Conservation (phyloP, 2,113 vertebrate species). For the Calypte anna region DNA sequence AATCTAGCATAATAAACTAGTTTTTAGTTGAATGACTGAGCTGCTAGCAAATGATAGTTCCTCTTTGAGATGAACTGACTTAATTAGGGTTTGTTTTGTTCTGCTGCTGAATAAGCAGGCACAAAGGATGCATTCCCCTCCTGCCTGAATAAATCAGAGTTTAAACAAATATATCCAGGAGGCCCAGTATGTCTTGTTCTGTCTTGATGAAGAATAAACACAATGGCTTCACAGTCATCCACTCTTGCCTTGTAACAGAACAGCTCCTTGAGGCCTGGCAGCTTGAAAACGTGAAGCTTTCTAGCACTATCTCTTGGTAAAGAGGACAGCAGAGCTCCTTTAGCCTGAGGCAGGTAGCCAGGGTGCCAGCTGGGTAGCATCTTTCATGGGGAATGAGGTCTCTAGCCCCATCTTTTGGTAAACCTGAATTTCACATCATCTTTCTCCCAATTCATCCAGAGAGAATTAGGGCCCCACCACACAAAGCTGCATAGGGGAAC, state of each 20-base stretch:
- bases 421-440: slow-evolving; percentile 2
- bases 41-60: slow-evolving; percentile 14
- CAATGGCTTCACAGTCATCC: background rate
- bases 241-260: background rate
- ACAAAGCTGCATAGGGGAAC: background rate
- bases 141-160: background rate
- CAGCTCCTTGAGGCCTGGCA: background rate
- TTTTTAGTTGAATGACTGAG: background rate
- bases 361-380: background rate
- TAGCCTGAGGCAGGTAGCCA: background rate
- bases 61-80: background rate
- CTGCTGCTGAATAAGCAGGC: background rate
- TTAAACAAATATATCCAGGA: background rate
- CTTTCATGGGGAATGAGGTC: background rate
- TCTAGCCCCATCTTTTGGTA: slow-evolving; percentile 48
- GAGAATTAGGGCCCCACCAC: background rate
- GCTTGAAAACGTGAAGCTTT: background rate
- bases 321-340: background rate
- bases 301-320: background rate
- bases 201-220: background rate
- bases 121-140: background rate
- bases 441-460: background rate
- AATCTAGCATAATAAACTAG: background rate
- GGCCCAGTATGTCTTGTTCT: background rate
- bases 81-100: slow-evolving; percentile 13